phyloP scores from a whole-genome alignment of 2,797 vertebrate species.

The Hylomyscus alleni region DNA sequence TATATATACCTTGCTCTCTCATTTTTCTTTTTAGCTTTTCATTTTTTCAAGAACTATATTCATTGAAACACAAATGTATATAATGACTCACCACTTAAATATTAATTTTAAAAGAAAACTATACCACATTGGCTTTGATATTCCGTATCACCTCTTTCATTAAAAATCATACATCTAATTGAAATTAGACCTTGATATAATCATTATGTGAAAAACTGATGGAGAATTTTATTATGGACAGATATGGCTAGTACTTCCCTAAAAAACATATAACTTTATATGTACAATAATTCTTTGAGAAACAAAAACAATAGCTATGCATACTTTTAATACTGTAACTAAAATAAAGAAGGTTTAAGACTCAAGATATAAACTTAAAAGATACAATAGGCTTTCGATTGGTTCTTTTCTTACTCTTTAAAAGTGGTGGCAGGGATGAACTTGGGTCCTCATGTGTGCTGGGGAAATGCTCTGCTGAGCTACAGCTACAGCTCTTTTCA shows the following conservation, averaged over 20 bases:
- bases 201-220: conserved; percentile 9
- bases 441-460: neutral
- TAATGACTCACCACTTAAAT: neutral
- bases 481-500: neutral
- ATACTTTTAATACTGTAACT: conserved; percentile 45
- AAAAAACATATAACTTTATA: neutral
- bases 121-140: neutral
- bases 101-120: neutral
- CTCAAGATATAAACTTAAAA: conserved; percentile 59
- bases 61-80: neutral
- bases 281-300: neutral
- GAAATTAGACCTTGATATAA: conserved; percentile 61
- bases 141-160: conserved; percentile 54
- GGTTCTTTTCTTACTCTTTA: neutral
- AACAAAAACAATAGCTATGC: neutral
- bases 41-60: conserved; percentile 33
- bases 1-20: conserved; percentile 31
- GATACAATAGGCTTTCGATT: neutral
- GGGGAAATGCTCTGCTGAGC: neutral
- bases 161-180: conserved; percentile 26
- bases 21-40: conserved; percentile 4
- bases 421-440: neutral
- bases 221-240: conserved; percentile 17
- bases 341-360: conserved; percentile 42
- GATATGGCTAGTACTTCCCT: conserved; percentile 1